Conservation (phyloP, 2,113 vertebrate genomes). For the Dasyurus viverrinus region DNA sequence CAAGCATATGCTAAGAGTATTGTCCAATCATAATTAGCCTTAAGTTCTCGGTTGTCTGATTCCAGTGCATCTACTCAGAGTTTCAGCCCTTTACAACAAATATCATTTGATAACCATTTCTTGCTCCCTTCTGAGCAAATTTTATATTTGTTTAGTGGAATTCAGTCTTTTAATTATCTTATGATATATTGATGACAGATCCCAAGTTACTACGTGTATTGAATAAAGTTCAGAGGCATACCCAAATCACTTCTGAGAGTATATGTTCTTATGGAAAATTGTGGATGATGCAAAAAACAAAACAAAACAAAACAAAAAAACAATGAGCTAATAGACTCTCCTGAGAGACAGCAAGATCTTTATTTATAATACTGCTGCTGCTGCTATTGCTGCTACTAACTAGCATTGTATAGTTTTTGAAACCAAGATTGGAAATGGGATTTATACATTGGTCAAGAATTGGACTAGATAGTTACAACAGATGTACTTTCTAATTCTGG, state of each 20-base stretch:
- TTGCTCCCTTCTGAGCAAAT: not conserved
- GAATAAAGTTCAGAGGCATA: not conserved
- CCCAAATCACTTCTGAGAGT: not conserved
- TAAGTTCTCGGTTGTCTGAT: too few species aligned
- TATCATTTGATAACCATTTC: not conserved
- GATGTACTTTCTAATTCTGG: not conserved
- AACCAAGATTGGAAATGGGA: not conserved
- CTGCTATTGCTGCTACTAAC: not conserved
- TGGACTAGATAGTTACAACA: not conserved
- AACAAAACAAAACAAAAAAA: not conserved
- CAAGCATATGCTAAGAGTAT: too few species aligned
- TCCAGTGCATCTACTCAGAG: too few species aligned
- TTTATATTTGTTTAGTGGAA: not conserved
- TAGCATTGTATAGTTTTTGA: not conserved
- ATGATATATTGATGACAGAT: not conserved
- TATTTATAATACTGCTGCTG: not conserved
- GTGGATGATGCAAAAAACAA: not conserved
- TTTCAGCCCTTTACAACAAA: not conserved
- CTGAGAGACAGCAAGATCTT: not conserved
- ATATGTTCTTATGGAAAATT: not conserved
- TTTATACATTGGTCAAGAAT: not conserved
- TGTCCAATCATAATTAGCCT: too few species aligned
- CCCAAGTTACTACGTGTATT: not conserved
- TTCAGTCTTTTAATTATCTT: not conserved
- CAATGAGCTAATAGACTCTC: not conserved